phyloP scores from a whole-genome alignment of 37 sponge, comb jelly and placozoan species.

The Lycopodina hypogea region DNA sequence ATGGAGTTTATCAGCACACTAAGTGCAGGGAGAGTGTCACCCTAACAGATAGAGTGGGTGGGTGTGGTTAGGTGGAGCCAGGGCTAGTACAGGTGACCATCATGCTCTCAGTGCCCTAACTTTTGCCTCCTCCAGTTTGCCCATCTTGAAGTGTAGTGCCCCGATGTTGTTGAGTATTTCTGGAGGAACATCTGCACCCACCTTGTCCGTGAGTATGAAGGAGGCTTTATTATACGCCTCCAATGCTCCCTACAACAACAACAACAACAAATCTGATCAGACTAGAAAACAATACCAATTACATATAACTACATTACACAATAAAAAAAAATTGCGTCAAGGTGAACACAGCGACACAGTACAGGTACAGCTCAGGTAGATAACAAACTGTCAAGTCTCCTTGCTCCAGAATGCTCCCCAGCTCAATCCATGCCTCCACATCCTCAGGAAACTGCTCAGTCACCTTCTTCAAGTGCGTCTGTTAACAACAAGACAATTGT shows the following conservation, averaged over 20 bases:
- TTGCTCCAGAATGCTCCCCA: slow-evolving; percentile 87
- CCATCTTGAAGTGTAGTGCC: slow-evolving; percentile 70
- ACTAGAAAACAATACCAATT: background rate
- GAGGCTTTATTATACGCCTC: slow-evolving; percentile 84
- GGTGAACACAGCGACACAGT: too few species aligned
- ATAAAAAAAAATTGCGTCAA: background rate
- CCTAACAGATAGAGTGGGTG: too few species aligned
- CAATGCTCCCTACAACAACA: slow-evolving; percentile 63
- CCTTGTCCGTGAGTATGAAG: slow-evolving; percentile 74
- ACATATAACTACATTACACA: background rate
- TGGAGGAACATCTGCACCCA: slow-evolving; percentile 85
- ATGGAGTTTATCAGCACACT: too few species aligned
- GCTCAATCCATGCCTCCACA: slow-evolving; percentile 98
- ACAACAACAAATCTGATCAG: background rate
- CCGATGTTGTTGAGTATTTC: slow-evolving; percentile 96
- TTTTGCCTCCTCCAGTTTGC: slow-evolving; percentile 56
- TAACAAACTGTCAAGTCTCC: background rate
- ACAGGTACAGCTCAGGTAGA: too few species aligned
- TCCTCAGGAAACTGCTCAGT: slow-evolving; percentile 91
- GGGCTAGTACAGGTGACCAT: too few species aligned
- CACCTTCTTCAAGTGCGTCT: slow-evolving; percentile 72
- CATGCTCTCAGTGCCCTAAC: slow-evolving; percentile 7
- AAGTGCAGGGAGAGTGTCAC: too few species aligned
- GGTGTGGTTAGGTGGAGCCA: too few species aligned
- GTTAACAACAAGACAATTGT: background rate